phyloP scores from a whole-genome alignment of 2,888 invertebrate genomes.

The Thalpophila matura region DNA sequence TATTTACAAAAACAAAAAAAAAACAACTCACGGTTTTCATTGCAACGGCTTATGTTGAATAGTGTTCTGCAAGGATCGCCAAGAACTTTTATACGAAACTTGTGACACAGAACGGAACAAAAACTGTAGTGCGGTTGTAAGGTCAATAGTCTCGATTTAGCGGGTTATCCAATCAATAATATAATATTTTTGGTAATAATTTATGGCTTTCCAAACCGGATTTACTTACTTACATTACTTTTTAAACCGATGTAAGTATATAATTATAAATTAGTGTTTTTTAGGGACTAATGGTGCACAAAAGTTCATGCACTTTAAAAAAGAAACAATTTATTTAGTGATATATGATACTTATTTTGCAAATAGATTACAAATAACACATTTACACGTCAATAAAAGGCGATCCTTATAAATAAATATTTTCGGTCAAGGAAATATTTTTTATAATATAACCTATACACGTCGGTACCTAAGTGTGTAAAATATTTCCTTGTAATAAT shows the following conservation, averaged over 20 bases:
- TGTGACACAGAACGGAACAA: slow-evolving; percentile 6
- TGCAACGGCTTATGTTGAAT: slow-evolving; percentile 18
- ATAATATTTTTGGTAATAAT: slow-evolving; percentile 19
- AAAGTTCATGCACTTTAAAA: too few relatives aligned
- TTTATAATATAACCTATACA: too few relatives aligned
- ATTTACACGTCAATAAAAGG: too few relatives aligned
- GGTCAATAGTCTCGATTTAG: slow-evolving; percentile 10
- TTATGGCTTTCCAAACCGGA: slow-evolving; percentile 27
- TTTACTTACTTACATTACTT: not conserved
- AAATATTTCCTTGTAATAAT: too few relatives aligned
- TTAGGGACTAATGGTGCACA: too few relatives aligned
- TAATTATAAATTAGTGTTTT: too few relatives aligned
- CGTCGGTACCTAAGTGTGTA: too few relatives aligned
- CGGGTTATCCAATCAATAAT: slow-evolving; percentile 11
- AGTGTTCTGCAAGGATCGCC: not conserved
- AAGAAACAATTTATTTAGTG: too few relatives aligned
- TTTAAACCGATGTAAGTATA: not conserved
- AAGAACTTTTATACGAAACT: slow-evolving; percentile 27
- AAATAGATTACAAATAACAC: too few relatives aligned
- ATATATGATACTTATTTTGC: too few relatives aligned
- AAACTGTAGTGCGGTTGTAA: not conserved
- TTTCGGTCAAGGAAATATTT: too few relatives aligned
- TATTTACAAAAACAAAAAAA: not conserved
- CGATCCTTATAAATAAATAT: too few relatives aligned
- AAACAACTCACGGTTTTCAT: slow-evolving; percentile 36